Evolutionary conservation across 2,797 vertebrate genomes (phyloP).

Genomic region (Tadarida brasiliensis): DNA sequence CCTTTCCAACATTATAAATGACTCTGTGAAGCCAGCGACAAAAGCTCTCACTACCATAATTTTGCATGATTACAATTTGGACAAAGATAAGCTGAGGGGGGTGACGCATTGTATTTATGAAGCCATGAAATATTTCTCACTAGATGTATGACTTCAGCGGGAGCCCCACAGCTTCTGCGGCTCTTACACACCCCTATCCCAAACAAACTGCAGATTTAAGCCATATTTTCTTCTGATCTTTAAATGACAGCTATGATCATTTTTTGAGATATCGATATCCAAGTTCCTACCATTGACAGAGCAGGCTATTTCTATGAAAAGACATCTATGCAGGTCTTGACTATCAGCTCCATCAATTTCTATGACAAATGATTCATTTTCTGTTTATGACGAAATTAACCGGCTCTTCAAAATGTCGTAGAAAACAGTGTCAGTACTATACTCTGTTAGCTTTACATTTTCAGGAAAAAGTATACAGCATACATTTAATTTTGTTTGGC

Average conservation of each 20-base stretch:
- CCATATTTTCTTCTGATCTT: neutral
- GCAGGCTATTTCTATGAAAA: conserved; percentile 37
- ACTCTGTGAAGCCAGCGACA: conserved; percentile 72
- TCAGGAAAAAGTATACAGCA: conserved; percentile 52
- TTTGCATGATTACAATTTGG: conserved; percentile 79
- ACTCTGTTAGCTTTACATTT: neutral
- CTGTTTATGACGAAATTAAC: conserved; percentile 73
- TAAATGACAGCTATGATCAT: neutral
- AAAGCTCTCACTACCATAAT: conserved; percentile 71
- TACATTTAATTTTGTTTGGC: conserved; percentile 26
- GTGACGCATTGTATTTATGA: conserved; percentile 61
- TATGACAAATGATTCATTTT: conserved; percentile 62
- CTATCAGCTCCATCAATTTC: conserved; percentile 75
- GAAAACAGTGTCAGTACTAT: conserved; percentile 60
- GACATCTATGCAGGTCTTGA: conserved; percentile 61
- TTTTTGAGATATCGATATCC: conserved; percentile 66
- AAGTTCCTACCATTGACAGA: neutral
- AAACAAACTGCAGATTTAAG: conserved; percentile 33
- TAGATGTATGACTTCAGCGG: conserved; percentile 43
- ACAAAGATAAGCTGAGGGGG: conserved; percentile 81
- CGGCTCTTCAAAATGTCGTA: conserved; percentile 51
- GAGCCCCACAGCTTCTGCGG: conserved; percentile 16
- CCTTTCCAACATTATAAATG: conserved; percentile 80
- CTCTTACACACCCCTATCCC: conserved; percentile 55
- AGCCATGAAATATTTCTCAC: conserved; percentile 64